phyloP scores from a whole-genome alignment of 2,113 vertebrate genomes.

The Cynopterus brachyotis region DNA sequence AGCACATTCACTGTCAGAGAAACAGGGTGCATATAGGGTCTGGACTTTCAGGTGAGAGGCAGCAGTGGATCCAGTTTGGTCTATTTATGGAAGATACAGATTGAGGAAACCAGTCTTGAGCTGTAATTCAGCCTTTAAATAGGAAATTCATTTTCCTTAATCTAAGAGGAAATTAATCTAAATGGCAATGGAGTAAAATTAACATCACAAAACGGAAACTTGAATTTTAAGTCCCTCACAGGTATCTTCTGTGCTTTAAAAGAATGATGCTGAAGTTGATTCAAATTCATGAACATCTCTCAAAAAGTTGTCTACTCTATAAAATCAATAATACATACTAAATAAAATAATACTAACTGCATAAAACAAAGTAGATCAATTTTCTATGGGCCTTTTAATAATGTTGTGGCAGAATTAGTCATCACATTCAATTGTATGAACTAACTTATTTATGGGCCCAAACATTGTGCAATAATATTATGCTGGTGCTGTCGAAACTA shows the following conservation, averaged over 20 bases:
- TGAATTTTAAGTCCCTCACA: constrained; percentile 39
- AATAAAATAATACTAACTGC: constrained; percentile 68
- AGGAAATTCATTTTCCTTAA: not conserved
- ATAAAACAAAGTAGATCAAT: constrained; percentile 58
- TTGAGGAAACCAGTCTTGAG: not conserved
- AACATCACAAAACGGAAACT: constrained; percentile 37
- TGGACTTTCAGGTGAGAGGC: not conserved
- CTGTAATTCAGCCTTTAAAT: constrained; percentile 25
- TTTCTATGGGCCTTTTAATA: constrained; percentile 36
- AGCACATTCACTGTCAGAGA: not conserved
- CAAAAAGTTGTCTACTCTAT: constrained; percentile 41
- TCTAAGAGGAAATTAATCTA: constrained; percentile 53
- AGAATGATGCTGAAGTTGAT: constrained; percentile 6
- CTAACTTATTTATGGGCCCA: not conserved
- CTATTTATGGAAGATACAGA: not conserved
- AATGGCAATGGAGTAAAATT: constrained; percentile 55
- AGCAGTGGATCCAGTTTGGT: not conserved
- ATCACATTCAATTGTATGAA: constrained; percentile 9
- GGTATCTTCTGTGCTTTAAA: constrained; percentile 13
- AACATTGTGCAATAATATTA: not conserved
- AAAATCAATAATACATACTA: constrained; percentile 68
- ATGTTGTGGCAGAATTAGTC: constrained; percentile 18
- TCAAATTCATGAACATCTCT: constrained; percentile 47
- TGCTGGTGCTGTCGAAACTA: not conserved
- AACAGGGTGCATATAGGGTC: not conserved